These are phyloP conservation scores for Phycodurus eques DNA, from an alignment of 2,113 vertebrate genomes.

Conservation along the genomic window DNA sequence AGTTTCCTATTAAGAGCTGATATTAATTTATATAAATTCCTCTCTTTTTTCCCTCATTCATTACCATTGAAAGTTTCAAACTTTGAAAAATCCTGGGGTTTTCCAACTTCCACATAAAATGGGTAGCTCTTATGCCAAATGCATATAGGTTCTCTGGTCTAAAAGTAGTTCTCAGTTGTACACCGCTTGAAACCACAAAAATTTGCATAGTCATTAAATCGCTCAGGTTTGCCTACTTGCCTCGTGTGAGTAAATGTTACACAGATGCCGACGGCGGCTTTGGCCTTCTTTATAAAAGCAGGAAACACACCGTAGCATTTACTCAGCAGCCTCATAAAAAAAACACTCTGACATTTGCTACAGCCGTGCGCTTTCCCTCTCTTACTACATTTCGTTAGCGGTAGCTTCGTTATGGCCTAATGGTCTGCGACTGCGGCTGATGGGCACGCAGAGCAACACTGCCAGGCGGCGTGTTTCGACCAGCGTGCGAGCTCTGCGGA, in stretches of 20 bases:
- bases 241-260: conserved; percentile 11
- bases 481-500: conserved; percentile 85
- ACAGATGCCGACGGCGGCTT: conserved; percentile 37
- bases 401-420: conserved; percentile 43
- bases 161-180: background rate
- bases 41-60: no score
- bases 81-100: no score
- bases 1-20: no score
- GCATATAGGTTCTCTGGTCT: background rate
- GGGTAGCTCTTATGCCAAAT: background rate
- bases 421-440: conserved; percentile 53
- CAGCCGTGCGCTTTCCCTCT: conserved; percentile 23
- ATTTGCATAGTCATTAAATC: background rate
- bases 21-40: no score
- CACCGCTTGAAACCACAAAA: background rate
- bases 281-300: conserved; percentile 40
- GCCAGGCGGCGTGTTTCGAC: conserved; percentile 49
- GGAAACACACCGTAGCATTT: conserved; percentile 50
- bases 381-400: conserved; percentile 41
- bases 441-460: conserved; percentile 53
- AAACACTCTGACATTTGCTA: conserved; percentile 35
- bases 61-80: no score
- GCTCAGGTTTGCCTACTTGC: background rate
- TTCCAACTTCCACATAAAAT: no score
- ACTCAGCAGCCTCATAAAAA: conserved; percentile 58